These are phyloP conservation scores for Nycticebus coucang DNA, from an alignment of 2,113 vertebrate species.

Conservation along the genomic window DNA sequence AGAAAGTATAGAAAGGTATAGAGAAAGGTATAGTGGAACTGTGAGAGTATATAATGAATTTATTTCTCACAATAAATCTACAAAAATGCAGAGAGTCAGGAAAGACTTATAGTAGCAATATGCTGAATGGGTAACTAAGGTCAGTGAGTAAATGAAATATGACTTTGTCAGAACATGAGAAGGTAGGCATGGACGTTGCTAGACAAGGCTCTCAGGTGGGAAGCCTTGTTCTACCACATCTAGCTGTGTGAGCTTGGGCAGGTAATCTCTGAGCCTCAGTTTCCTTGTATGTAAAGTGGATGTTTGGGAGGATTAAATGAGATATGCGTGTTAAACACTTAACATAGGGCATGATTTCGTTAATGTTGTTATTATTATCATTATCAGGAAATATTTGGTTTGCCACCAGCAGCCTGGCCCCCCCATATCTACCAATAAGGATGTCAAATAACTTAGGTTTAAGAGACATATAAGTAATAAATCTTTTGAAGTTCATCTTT, in stretches of 20 bases:
- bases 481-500: neutral
- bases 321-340: neutral
- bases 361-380: neutral
- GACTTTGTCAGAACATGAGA: neutral
- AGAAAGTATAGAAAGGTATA: too few species aligned
- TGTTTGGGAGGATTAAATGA: neutral
- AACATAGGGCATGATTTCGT: neutral
- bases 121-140: neutral
- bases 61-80: neutral
- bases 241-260: neutral
- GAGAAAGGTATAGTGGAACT: too few species aligned
- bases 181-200: neutral
- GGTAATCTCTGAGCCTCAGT: neutral
- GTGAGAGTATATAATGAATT: neutral
- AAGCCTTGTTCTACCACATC: neutral
- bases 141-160: neutral
- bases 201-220: neutral
- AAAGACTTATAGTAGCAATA: neutral
- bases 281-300: neutral
- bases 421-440: neutral
- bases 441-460: neutral
- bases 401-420: neutral
- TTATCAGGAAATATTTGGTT: neutral
- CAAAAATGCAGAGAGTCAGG: neutral
- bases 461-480: neutral